These are phyloP conservation scores for Semnornis frantzii DNA, from an alignment of 2,113 vertebrate species.

Conservation along the genomic window DNA sequence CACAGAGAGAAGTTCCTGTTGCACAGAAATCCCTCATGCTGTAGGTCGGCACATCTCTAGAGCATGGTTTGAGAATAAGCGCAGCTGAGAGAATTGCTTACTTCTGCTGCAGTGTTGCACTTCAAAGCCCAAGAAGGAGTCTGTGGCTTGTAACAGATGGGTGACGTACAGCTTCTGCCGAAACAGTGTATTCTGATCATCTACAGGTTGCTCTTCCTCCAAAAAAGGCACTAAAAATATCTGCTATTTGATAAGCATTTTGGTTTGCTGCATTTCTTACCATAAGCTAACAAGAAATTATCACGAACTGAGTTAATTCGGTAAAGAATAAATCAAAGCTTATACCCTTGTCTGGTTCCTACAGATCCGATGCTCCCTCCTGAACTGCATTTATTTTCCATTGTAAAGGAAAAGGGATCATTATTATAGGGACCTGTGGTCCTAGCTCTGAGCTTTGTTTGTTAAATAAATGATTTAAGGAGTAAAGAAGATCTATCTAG, in stretches of 20 bases:
- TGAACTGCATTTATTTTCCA: not conserved
- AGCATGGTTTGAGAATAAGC: not conserved
- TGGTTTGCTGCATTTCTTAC: not conserved
- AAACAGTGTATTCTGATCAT: not conserved
- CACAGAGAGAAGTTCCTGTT: not conserved
- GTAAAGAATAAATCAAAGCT: not conserved
- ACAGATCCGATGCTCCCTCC: not conserved
- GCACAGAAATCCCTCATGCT: not conserved
- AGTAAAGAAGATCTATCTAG: not conserved
- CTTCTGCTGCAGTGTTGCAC: not conserved
- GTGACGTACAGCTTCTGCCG: not conserved
- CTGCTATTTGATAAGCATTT: not conserved
- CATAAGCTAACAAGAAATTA: not conserved
- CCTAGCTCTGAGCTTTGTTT: not conserved
- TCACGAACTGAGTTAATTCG: not conserved
- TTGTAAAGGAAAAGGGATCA: not conserved
- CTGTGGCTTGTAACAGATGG: not conserved
- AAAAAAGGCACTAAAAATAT: not conserved
- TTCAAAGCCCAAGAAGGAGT: constrained; percentile 8
- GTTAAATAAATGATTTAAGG: not conserved
- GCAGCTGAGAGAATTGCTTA: not conserved
- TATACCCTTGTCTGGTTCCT: not conserved
- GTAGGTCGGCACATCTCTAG: not conserved
- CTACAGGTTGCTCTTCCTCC: not conserved
- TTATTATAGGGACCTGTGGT: not conserved